A percentile compares a stretch with the other conserved stretches of the same genome.
phyloP scores from a whole-genome alignment of 2,797 vertebrate genomes.

The Phylloscopus collybita region DNA sequence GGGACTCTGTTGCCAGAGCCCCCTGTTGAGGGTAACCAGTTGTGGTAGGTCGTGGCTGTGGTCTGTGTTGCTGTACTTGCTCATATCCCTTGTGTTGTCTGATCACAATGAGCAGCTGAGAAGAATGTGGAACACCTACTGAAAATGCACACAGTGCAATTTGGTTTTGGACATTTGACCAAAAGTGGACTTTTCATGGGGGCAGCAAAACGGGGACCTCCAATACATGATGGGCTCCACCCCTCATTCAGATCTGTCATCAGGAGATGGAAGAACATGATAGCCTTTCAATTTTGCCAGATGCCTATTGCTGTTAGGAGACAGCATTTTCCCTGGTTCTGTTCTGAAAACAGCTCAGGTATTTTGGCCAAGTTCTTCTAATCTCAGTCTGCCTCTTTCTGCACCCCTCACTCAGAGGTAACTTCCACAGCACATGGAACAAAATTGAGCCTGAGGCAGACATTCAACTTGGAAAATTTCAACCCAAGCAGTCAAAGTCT shows the following conservation, averaged over 20 bases:
- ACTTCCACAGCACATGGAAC: slow-evolving; percentile 1
- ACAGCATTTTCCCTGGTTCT: not conserved
- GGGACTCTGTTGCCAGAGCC: not conserved
- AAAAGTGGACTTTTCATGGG: not conserved
- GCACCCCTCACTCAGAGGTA: not conserved
- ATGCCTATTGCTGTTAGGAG: not conserved
- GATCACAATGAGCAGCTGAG: not conserved
- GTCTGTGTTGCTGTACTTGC: not conserved
- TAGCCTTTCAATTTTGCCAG: not conserved
- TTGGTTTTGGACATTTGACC: not conserved
- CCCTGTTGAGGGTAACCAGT: not conserved
- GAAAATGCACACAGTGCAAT: not conserved
- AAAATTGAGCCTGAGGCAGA: slow-evolving; percentile 42
- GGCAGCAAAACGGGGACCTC: not conserved
- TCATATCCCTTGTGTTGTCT: rapidly evolving
- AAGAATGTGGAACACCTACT: not conserved
- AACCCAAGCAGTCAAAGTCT: slow-evolving; percentile 26
- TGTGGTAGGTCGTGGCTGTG: not conserved
- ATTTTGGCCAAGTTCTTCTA: not conserved
- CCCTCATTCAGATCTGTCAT: not conserved
- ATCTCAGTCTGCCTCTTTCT: not conserved
- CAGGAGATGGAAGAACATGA: not conserved
- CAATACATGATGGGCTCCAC: not conserved
- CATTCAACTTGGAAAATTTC: slow-evolving; percentile 52
- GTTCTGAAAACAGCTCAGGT: not conserved